Conservation (phyloP, 2,113 vertebrate species). For the Pelvicachromis taeniatus region DNA sequence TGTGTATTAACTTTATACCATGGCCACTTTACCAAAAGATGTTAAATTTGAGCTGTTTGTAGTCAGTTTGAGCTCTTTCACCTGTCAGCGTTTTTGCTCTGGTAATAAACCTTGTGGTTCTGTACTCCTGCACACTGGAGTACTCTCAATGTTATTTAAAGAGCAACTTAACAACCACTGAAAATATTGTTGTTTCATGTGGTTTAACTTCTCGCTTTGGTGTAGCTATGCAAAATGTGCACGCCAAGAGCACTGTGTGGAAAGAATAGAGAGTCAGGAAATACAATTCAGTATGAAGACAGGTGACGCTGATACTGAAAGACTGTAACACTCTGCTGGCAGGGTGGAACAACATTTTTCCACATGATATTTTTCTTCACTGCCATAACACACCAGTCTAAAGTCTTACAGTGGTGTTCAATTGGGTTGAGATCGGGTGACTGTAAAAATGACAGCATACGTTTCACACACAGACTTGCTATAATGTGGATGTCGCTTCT, state of each 20-base stretch:
- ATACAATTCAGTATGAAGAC: not conserved
- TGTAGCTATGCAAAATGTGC: not conserved
- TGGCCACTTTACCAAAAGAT: not conserved
- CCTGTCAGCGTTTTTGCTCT: not conserved
- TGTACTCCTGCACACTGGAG: not conserved
- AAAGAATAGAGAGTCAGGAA: not conserved
- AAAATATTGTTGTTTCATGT: not conserved
- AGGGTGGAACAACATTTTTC: not conserved
- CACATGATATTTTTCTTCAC: not conserved
- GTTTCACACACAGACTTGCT: not conserved
- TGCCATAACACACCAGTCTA: not conserved
- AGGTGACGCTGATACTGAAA: not conserved
- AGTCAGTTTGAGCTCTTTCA: not conserved
- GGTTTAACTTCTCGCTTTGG: not conserved
- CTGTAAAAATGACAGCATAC: not conserved
- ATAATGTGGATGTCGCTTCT: fast-evolving
- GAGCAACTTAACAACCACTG: not conserved
- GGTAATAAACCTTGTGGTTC: not conserved
- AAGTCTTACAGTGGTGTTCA: not conserved
- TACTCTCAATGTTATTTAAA: not conserved
- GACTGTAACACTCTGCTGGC: not conserved
- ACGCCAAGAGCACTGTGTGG: not conserved
- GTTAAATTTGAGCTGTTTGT: not conserved
- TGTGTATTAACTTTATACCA: not conserved
- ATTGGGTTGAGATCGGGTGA: not conserved